Evolutionary conservation across 2,888 invertebrate genomes (phyloP).

Genomic region (Agonopterix alstromeriana): DNA sequence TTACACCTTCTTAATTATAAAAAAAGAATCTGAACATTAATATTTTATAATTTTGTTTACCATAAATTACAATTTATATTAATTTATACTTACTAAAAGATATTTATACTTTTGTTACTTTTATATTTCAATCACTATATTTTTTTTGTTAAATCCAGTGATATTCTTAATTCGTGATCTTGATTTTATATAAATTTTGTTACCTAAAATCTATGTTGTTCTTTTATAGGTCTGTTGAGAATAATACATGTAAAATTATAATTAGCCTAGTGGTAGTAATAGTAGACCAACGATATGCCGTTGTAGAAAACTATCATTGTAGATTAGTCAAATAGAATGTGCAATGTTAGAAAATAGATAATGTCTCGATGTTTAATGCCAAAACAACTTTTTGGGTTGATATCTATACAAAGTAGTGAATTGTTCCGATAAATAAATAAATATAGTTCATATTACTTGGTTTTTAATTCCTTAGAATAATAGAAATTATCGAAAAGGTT

Average conservation of each 20-base stretch:
- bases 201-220: slow-evolving; percentile 29
- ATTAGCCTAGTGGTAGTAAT: neutral
- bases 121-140: slow-evolving; percentile 25
- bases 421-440: slow-evolving; percentile 65
- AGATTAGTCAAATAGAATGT: slow-evolving; percentile 46
- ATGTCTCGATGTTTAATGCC: slow-evolving; percentile 55
- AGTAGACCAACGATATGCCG: neutral
- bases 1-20: no score
- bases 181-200: slow-evolving; percentile 21
- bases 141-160: slow-evolving; percentile 29
- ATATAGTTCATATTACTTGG: slow-evolving; percentile 27
- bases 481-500: no score
- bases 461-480: no score
- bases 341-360: slow-evolving; percentile 66
- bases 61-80: no score
- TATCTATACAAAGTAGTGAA: slow-evolving; percentile 69
- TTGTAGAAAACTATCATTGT: slow-evolving; percentile 17
- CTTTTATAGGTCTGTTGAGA: slow-evolving; percentile 35
- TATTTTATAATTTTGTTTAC: no score
- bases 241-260: neutral
- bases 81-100: slow-evolving; percentile 2
- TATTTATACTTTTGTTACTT: slow-evolving; percentile 34
- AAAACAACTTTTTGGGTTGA: slow-evolving; percentile 61
- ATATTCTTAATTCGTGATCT: slow-evolving; percentile 38
- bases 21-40: no score